Evolutionary conservation across 92 coral and sea anemone genomes (phyloP).

Genomic region (Actinostola sp.): DNA sequence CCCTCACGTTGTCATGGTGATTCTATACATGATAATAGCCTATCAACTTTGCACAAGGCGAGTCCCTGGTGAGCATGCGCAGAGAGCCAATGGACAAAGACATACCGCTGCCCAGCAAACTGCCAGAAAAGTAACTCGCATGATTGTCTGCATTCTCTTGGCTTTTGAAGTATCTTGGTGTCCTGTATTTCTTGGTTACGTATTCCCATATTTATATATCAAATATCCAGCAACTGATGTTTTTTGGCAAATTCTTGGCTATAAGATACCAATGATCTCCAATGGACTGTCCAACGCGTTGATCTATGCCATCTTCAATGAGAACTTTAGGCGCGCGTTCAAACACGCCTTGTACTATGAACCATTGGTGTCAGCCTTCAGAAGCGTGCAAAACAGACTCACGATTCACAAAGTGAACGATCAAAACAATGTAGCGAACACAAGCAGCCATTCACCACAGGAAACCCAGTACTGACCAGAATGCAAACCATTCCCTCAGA

Average conservation of each 20-base stretch:
- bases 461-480: no score
- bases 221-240: background rate
- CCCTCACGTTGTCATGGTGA: constrained; percentile 23
- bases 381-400: no score
- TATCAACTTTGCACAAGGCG: constrained; percentile 35
- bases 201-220: background rate
- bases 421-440: no score
- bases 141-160: constrained; percentile 17
- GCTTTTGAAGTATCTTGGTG: constrained; percentile 31
- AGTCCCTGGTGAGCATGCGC: constrained; percentile 24
- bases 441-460: no score
- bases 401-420: no score
- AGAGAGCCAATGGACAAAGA: background rate
- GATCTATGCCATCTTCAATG: constrained; percentile 24
- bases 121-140: constrained; percentile 32
- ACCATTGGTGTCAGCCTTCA: no score
- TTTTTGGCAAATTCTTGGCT: background rate
- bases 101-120: constrained; percentile 2
- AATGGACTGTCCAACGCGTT: constrained; percentile 12
- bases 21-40: constrained; percentile 27
- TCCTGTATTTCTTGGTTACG: constrained; percentile 16
- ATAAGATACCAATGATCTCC: constrained; percentile 7
- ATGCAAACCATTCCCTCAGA: no score
- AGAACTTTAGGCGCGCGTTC: constrained; percentile 21
- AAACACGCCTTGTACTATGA: background rate